A percentile compares a stretch with the other conserved stretches of the same genome.
Evolutionary conservation across 2,888 invertebrate genomes (phyloP).

Genomic region (Idaea aversata): DNA sequence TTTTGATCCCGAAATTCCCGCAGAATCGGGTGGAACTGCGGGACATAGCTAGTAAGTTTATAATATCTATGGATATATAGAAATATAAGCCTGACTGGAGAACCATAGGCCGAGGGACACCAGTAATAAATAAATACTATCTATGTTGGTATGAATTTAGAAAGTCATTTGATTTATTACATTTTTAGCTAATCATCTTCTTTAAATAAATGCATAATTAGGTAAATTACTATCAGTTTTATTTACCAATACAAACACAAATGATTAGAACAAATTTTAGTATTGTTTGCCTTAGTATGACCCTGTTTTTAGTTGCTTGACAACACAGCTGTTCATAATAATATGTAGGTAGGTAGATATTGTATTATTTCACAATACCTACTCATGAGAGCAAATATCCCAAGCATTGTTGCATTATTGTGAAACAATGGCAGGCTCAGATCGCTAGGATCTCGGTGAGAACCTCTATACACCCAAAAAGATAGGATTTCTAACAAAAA

Average conservation of each 20-base stretch:
- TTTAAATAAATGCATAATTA: not conserved
- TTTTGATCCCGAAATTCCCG: too few species aligned
- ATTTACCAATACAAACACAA: not conserved
- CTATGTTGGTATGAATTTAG: not conserved
- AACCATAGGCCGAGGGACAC: too few species aligned
- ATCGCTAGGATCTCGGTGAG: not conserved
- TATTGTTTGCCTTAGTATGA: not conserved
- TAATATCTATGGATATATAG: too few species aligned
- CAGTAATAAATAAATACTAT: too few species aligned
- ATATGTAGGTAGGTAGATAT: not conserved
- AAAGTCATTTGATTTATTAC: not conserved
- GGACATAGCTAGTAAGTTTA: too few species aligned
- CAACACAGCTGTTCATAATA: not conserved
- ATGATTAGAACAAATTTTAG: not conserved
- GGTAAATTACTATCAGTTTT: not conserved
- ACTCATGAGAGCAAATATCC: not conserved
- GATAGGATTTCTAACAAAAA: conserved; percentile 1
- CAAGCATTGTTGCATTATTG: conserved; percentile 1
- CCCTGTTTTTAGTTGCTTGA: not conserved
- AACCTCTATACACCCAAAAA: not conserved
- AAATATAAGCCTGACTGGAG: too few species aligned
- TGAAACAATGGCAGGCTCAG: not conserved
- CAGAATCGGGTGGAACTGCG: too few species aligned
- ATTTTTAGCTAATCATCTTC: not conserved
- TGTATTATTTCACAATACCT: not conserved